Evolutionary conservation across 2,797 vertebrate genomes (phyloP).

Genomic region (Steatocranus sp.): DNA sequence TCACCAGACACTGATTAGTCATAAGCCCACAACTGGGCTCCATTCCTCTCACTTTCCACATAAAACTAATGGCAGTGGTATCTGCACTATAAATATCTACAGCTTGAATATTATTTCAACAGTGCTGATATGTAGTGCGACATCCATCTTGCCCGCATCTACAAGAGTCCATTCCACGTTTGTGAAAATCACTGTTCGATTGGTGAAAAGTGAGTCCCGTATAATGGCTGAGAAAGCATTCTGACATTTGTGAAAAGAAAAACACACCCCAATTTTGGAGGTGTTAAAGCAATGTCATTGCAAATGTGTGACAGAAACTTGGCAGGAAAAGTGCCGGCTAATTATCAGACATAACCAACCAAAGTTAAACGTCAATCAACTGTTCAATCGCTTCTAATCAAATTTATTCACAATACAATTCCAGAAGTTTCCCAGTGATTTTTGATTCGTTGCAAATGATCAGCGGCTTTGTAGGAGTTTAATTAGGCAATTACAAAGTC

Average conservation of each 20-base stretch:
- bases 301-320: slow-evolving; percentile 18
- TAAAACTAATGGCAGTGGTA: slow-evolving; percentile 39
- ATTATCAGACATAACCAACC: slow-evolving; percentile 15
- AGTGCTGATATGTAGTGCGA: neutral
- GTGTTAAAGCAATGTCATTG: slow-evolving; percentile 1
- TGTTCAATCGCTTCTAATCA: slow-evolving; percentile 1
- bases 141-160: neutral
- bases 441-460: slow-evolving; percentile 28
- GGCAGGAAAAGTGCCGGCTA: slow-evolving; percentile 22
- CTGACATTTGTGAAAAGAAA: neutral
- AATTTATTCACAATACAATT: slow-evolving; percentile 18
- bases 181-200: neutral
- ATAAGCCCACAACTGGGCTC: neutral
- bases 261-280: neutral
- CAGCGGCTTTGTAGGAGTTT: neutral
- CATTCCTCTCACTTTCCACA: neutral
- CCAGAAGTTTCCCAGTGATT: slow-evolving; percentile 5
- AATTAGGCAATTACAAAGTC: neutral
- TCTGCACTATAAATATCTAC: slow-evolving; percentile 55
- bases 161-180: neutral
- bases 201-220: neutral
- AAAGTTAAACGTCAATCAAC: slow-evolving; percentile 18
- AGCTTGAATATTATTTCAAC: slow-evolving; percentile 56
- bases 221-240: neutral
- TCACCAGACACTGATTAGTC: slow-evolving; percentile 37